Evolutionary conservation across 2,888 invertebrate genomes (phyloP), one percentile per base, ranked within the genome.

Genomic region (Ptilodon capucinus): DNA sequence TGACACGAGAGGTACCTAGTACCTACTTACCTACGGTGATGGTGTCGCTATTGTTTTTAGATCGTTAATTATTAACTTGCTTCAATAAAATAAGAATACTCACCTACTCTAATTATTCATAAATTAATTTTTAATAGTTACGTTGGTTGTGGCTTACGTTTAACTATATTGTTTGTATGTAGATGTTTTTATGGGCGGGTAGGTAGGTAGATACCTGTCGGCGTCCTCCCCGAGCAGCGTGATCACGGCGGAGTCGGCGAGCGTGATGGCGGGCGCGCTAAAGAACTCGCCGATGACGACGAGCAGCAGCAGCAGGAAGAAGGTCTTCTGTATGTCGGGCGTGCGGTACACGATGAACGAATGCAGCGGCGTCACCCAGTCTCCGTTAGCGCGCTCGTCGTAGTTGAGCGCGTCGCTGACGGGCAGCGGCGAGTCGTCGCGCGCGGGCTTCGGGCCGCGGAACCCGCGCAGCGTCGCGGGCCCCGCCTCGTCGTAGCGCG

Each of bases 221-320:
- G 96, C 95, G 75, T 96, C 97, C 74, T 97, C 97, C 0, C 97
- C 98, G 0, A 98, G 93, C 58, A 97, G 91, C 3, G 96, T 96
- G 54, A 98, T 96, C 35, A 97, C 97, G 5, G 97, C 97, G 0
- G 97, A 96, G 82, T 98, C 98, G 0, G 98, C 99, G 42, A 99
- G 91, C 0, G 98, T 98, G 61, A 99, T 96, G 30, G 98, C 98
- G 0, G 99, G 99, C 0, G 98, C 97, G 69, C 97, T 96, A 88
- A 99, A 98, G 91, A 99, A 99, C 89, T 99, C 99, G 0, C 99
- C 99, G 46, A 99, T 95, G 21, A 98, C 94, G 11, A 99, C 97
- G 44, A 99, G 92, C 39, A 99, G 91, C 44, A 99, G 91, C 34
- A 99, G 92, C 30, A 99, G 92, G 86, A 99, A 97, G 92, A 99